A percentile compares a stretch with the other conserved stretches of the same genome.
phyloP scores from a whole-genome alignment of 1,140 invertebrate species.

The Cotesia vestalis region DNA sequence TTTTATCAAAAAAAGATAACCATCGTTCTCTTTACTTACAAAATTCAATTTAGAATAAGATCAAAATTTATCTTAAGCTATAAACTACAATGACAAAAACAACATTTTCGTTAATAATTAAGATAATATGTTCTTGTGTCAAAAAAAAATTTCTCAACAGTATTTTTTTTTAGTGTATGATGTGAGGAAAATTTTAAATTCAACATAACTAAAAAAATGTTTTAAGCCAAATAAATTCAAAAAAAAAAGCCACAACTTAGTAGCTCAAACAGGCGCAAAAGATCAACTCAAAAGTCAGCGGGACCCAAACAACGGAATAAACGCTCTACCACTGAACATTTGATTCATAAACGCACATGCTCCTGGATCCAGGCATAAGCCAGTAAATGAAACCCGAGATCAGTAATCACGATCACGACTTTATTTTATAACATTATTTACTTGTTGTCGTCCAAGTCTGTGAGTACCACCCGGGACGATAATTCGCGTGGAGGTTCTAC shows the following conservation, averaged over 20 bases:
- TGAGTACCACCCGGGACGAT: constrained; percentile 51
- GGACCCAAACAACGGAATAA: constrained; percentile 46
- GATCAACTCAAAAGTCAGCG: constrained; percentile 40
- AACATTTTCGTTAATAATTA: too few relatives aligned
- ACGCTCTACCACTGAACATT: constrained; percentile 26
- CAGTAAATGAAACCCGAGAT: constrained; percentile 56
- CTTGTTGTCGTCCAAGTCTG: constrained; percentile 31
- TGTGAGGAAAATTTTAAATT: too few relatives aligned
- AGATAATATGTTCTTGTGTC: too few relatives aligned
- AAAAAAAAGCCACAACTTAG: constrained; percentile 4
- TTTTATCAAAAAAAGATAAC: too few relatives aligned
- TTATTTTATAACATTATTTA: constrained; percentile 38
- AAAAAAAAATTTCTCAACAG: too few relatives aligned
- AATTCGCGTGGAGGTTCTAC: constrained; percentile 44
- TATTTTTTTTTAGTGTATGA: too few relatives aligned
- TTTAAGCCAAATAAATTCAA: too few relatives aligned
- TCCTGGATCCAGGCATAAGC: constrained; percentile 12
- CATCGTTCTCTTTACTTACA: too few relatives aligned
- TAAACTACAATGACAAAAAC: too few relatives aligned
- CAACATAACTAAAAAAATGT: too few relatives aligned
- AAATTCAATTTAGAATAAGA: too few relatives aligned
- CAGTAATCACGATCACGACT: constrained; percentile 55
- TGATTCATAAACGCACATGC: constrained; percentile 53
- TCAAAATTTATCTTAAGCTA: too few relatives aligned
- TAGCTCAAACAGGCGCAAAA: background rate